These are phyloP conservation scores for Scopus umbretta DNA, from an alignment of 2,113 vertebrate genomes.

Conservation along the genomic window DNA sequence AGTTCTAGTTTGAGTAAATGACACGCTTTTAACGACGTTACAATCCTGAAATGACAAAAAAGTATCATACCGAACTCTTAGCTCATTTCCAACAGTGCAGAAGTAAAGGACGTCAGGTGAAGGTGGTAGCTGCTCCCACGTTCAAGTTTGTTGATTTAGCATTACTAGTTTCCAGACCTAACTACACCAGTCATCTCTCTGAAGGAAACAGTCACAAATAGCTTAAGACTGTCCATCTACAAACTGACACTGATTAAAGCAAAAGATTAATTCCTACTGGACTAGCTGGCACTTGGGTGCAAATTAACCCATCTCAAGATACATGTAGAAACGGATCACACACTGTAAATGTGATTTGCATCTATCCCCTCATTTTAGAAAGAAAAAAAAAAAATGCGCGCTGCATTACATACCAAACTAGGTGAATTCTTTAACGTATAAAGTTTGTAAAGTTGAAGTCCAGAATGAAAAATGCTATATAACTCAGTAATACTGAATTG, in stretches of 20 bases:
- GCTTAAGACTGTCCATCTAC: neutral
- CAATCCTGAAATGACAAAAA: neutral
- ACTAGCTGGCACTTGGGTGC: neutral
- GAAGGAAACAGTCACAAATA: neutral
- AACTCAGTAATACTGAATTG: neutral
- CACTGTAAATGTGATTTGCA: neutral
- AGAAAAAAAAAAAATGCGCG: rapidly evolving
- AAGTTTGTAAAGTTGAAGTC: neutral
- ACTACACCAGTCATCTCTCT: neutral
- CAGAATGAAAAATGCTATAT: neutral
- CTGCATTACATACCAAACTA: neutral
- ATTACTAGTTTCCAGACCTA: neutral
- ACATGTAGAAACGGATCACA: neutral
- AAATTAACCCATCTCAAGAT: neutral
- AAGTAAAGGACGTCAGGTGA: neutral
- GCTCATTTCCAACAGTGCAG: neutral
- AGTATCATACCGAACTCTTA: neutral
- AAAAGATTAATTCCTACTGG: neutral
- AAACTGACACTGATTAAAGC: neutral
- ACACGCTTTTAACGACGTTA: neutral
- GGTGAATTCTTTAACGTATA: neutral
- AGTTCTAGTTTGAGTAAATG: neutral
- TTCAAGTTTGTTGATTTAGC: neutral
- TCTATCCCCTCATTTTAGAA: neutral
- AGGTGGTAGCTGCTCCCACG: neutral